Percentiles rank a stretch among this genome's conserved stretches.
Conservation (phyloP, 2,888 invertebrate genomes). For the Caradrina clavipalpis region DNA sequence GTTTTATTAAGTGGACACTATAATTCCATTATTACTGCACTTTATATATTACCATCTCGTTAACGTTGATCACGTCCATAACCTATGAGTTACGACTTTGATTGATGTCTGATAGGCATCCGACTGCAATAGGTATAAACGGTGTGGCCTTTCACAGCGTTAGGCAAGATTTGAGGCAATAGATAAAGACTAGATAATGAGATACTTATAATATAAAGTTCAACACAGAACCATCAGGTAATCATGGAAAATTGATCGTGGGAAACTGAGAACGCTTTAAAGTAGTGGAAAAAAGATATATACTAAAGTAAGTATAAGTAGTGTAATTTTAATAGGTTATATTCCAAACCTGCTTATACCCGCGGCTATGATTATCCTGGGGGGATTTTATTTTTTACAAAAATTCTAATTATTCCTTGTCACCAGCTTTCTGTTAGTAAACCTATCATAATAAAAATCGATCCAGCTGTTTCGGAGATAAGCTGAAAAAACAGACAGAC, state of each 20-base stretch:
- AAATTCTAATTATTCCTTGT: no score
- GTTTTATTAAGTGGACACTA: background rate
- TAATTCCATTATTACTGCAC: background rate
- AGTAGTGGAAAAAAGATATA: no score
- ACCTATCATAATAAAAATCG: no score
- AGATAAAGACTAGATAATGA: slow-evolving; percentile 44
- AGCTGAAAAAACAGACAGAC: background rate
- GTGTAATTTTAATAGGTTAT: no score
- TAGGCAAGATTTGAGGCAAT: slow-evolving; percentile 39
- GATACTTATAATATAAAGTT: slow-evolving; percentile 51
- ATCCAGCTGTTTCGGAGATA: no score
- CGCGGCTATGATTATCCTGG: no score
- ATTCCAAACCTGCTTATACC: no score
- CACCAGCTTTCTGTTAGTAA: no score
- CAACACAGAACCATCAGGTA: slow-evolving; percentile 7
- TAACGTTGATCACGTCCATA: slow-evolving; percentile 31
- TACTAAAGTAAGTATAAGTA: no score
- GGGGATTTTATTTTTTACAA: no score
- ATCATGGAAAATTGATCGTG: slow-evolving; percentile 19
- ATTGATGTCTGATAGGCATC: slow-evolving; percentile 51
- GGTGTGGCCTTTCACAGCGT: slow-evolving; percentile 38
- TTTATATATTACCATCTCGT: slow-evolving; percentile 24
- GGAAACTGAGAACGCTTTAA: slow-evolving; percentile 16
- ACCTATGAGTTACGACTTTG: slow-evolving; percentile 40
- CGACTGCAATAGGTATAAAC: slow-evolving; percentile 40